A percentile compares a stretch with the other conserved stretches of the same genome.
phyloP scores from a whole-genome alignment of 2,888 invertebrate genomes.

The Chaitophorus viminalis region DNA sequence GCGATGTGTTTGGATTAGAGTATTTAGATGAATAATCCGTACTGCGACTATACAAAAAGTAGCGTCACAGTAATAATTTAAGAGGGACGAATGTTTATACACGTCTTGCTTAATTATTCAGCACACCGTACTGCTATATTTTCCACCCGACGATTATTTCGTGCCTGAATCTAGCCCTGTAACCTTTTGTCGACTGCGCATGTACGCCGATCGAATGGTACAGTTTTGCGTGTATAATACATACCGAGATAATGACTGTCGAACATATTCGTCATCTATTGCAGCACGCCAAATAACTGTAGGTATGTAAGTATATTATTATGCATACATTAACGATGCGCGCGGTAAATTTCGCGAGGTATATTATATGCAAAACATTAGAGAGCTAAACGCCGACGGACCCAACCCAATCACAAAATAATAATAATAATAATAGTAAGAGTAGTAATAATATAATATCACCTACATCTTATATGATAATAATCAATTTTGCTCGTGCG shows the following conservation, averaged over 20 bases:
- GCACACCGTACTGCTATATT: too few species aligned
- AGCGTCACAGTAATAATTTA: too few species aligned
- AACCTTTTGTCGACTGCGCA: neutral
- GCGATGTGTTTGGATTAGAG: too few species aligned
- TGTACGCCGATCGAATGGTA: neutral
- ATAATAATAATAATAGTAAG: neutral
- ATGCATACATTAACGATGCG: neutral
- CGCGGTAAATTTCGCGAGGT: neutral
- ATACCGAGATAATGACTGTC: neutral
- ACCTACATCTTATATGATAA: conserved; percentile 35
- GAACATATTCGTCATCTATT: neutral
- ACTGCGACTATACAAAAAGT: too few species aligned
- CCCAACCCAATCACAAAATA: conserved; percentile 7
- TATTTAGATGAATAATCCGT: too few species aligned
- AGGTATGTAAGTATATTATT: too few species aligned
- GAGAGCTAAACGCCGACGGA: neutral
- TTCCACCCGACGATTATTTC: too few species aligned
- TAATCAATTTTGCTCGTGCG: neutral
- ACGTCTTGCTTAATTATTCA: too few species aligned
- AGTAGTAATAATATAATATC: conserved; percentile 7
- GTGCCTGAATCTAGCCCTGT: too few species aligned
- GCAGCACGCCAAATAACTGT: neutral
- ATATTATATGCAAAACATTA: neutral
- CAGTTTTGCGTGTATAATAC: neutral
- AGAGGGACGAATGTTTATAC: too few species aligned